These are phyloP conservation scores for Pomatorhinus ruficollis DNA, from an alignment of 2,113 vertebrate genomes.

Conservation along the genomic window DNA sequence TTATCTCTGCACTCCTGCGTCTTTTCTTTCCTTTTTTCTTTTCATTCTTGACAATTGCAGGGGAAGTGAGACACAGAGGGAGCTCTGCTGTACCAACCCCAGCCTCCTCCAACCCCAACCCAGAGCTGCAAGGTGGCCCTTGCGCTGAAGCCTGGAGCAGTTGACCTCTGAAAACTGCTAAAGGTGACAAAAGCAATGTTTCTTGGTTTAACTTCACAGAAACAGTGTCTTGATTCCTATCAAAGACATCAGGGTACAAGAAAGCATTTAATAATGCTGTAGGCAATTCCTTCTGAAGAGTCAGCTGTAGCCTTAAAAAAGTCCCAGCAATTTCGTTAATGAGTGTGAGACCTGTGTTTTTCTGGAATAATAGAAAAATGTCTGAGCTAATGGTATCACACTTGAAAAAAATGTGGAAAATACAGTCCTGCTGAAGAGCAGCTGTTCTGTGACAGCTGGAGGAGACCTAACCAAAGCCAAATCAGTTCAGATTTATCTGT, in stretches of 20 bases:
- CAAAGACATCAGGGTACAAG: neutral
- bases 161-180: neutral
- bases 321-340: neutral
- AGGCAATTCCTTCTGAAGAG: neutral
- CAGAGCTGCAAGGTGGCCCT: neutral
- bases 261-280: neutral
- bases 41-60: conserved; percentile 15
- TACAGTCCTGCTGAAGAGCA: neutral
- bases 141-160: neutral
- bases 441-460: neutral
- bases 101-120: neutral
- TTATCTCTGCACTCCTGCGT: conserved; percentile 18
- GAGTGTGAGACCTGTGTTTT: neutral
- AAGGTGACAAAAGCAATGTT: neutral
- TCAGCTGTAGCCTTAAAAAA: neutral
- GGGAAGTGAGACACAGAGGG: neutral
- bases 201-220: neutral
- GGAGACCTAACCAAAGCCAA: neutral
- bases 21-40: conserved; percentile 33
- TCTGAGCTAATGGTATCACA: neutral
- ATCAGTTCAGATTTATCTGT: neutral
- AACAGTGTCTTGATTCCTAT: neutral
- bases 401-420: neutral
- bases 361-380: neutral
- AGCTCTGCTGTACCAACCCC: neutral